Conservation (phyloP, 2,797 vertebrate species). For the Cichlasoma orientale region DNA sequence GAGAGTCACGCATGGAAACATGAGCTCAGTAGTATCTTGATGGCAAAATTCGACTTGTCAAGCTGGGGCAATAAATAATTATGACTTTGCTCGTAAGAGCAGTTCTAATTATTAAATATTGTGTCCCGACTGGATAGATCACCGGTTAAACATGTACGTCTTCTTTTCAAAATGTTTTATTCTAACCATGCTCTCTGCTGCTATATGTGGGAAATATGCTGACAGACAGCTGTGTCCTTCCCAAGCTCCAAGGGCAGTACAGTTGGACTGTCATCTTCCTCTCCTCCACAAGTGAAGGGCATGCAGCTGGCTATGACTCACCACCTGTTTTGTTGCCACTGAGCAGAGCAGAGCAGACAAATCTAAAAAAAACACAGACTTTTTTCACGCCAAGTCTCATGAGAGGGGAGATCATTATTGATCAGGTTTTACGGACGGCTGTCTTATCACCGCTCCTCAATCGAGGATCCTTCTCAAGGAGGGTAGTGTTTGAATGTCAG, state of each 20-base stretch:
- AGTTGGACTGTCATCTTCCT: constrained; percentile 50
- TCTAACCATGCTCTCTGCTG: neutral
- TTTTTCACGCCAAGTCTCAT: constrained; percentile 22
- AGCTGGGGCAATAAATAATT: neutral
- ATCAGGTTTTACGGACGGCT: constrained; percentile 22
- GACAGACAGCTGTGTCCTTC: constrained; percentile 64
- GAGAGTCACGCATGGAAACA: neutral
- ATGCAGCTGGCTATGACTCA: constrained; percentile 55
- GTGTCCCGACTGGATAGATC: neutral
- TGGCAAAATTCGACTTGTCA: neutral
- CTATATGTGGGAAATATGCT: neutral
- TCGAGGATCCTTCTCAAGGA: constrained; percentile 6
- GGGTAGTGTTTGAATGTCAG: constrained; percentile 41
- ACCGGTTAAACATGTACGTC: neutral
- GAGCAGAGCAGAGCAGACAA: constrained; percentile 19
- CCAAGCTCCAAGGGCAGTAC: constrained; percentile 54
- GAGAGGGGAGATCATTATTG: constrained; percentile 37
- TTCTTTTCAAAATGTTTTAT: neutral
- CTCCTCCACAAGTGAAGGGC: constrained; percentile 52
- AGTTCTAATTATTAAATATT: neutral
- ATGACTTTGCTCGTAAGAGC: neutral
- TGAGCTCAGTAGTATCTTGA: neutral
- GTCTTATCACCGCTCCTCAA: constrained; percentile 31
- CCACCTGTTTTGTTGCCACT: constrained; percentile 51
- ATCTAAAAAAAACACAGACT: constrained; percentile 18